Evolutionary conservation across 2,797 vertebrate genomes (phyloP).

Genomic region (Tragelaphus eurycerus): DNA sequence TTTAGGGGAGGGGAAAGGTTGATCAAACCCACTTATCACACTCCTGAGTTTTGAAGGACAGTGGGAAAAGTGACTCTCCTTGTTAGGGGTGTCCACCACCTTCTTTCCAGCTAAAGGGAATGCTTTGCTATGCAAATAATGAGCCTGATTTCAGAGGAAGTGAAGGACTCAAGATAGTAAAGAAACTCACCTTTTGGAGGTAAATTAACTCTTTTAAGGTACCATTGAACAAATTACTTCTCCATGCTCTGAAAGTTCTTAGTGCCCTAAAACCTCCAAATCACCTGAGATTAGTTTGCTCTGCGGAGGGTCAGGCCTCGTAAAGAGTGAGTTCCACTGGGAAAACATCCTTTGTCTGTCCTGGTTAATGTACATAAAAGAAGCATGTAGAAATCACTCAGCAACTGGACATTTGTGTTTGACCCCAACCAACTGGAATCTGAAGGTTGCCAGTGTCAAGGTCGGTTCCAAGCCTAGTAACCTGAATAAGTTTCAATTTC

Average conservation of each 20-base stretch:
- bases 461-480: conserved; percentile 40
- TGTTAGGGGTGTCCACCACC: background rate
- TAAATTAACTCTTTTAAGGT: conserved; percentile 68
- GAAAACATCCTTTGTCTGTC: conserved; percentile 71
- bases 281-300: conserved; percentile 65
- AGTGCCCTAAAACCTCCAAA: conserved; percentile 66
- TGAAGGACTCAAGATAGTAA: conserved; percentile 14
- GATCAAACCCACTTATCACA: conserved; percentile 42
- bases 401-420: conserved; percentile 48
- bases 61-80: conserved; percentile 48
- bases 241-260: conserved; percentile 23
- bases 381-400: conserved; percentile 61
- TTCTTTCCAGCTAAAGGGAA: conserved; percentile 45
- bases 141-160: conserved; percentile 46
- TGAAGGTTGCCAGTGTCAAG: conserved; percentile 66
- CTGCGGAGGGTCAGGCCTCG: conserved; percentile 52
- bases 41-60: conserved; percentile 20
- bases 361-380: conserved; percentile 58
- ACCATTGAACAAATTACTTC: conserved; percentile 68
- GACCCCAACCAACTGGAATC: conserved; percentile 53
- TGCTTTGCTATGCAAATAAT: conserved; percentile 74
- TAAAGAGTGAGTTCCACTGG: conserved; percentile 54
- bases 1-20: background rate
- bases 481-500: conserved; percentile 39
- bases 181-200: conserved; percentile 64